Conservation (phyloP, 2,888 invertebrate genomes). For the Syritta pipiens region DNA sequence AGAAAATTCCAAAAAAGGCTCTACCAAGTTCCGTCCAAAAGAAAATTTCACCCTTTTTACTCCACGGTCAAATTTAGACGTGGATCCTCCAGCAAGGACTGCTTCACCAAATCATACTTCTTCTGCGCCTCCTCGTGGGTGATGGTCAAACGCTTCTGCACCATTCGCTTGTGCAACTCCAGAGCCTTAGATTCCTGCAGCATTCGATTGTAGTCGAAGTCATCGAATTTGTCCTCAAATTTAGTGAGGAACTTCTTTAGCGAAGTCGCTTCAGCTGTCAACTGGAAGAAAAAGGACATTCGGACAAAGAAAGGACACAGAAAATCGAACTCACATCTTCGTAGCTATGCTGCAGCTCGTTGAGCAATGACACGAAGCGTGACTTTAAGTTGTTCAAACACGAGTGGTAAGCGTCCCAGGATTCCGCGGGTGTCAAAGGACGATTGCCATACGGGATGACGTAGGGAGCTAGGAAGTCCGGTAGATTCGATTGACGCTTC, state of each 20-base stretch:
- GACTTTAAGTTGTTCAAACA: conserved; percentile 86
- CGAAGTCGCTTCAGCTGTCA: conserved; percentile 76
- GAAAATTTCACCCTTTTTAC: no score
- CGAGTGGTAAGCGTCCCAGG: conserved; percentile 73
- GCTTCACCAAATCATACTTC: conserved; percentile 77
- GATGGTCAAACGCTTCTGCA: conserved; percentile 77
- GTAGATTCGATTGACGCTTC: conserved; percentile 80
- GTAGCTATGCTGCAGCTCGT: conserved; percentile 83
- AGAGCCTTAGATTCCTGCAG: conserved; percentile 76
- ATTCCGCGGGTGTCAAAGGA: conserved; percentile 73
- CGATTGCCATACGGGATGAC: conserved; percentile 78
- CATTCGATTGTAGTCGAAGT: conserved; percentile 76
- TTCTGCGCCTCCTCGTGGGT: conserved; percentile 77
- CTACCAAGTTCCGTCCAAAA: no score
- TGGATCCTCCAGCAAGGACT: conserved; percentile 73
- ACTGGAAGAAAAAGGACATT: conserved; percentile 68
- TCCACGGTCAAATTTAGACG: conserved; percentile 75
- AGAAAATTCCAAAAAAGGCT: no score
- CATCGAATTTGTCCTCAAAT: conserved; percentile 77
- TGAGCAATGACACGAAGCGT: conserved; percentile 83
- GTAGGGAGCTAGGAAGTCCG: conserved; percentile 83
- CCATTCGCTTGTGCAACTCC: conserved; percentile 77
- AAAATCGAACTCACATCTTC: conserved; percentile 81
- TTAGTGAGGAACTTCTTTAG: conserved; percentile 76
- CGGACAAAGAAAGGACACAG: not conserved